Percentiles rank a stretch among this genome's conserved stretches.
phyloP scores from a whole-genome alignment of 2,113 vertebrate genomes.

The Tenebrosternarchus preto region DNA sequence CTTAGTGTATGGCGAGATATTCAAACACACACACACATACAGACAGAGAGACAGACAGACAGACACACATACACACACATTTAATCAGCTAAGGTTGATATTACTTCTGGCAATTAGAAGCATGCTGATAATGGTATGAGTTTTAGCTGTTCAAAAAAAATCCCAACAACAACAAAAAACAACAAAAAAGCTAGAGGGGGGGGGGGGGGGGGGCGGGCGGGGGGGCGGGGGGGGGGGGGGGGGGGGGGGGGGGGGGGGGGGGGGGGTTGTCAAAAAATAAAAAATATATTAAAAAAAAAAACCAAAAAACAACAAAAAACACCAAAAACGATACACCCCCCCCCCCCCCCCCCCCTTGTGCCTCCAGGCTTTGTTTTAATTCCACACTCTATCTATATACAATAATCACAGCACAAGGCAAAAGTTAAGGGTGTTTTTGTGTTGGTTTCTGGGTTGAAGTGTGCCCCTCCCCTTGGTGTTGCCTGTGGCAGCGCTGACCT shows the following conservation, averaged over 20 bases:
- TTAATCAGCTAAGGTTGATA: conserved; percentile 99
- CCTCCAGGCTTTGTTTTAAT: conserved; percentile 98
- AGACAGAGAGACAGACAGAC: no score
- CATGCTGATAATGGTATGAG: conserved; percentile 99
- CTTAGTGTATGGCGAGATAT: conserved; percentile 68
- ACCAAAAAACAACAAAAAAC: conserved; percentile 93
- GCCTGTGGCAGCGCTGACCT: conserved; percentile 90
- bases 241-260: no score
- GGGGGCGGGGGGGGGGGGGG: no score
- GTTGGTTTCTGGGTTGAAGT: conserved; percentile 70
- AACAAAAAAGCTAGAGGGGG: no score
- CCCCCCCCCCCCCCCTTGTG: no score
- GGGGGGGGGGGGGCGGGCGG: no score
- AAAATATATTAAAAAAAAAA: no score
- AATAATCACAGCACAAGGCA: conserved; percentile 98
- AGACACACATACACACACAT: conserved; percentile 77
- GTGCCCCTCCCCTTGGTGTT: conserved; percentile 85
- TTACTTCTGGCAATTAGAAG: conserved; percentile 99
- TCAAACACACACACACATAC: conserved; percentile 32
- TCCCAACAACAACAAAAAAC: conserved; percentile 83
- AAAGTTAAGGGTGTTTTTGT: conserved; percentile 79
- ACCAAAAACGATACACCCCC: no score
- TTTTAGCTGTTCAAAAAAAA: conserved; percentile 88
- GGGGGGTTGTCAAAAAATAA: no score
- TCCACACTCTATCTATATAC: conserved; percentile 99